Evolutionary conservation across 2,113 vertebrate genomes (phyloP).

Genomic region (Capra hircus): DNA sequence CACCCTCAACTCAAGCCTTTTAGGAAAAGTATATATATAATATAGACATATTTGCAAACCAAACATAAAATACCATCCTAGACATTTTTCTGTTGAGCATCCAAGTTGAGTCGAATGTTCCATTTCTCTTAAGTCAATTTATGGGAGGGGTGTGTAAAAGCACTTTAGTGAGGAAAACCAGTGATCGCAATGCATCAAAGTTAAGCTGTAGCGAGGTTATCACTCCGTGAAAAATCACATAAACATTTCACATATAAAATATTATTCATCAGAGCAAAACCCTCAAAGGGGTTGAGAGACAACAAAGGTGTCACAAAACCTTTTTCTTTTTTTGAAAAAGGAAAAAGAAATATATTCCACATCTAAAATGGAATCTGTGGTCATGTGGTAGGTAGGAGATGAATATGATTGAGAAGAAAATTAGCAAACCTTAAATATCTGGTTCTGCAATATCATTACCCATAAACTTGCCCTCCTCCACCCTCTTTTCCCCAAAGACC

Average conservation of each 20-base stretch:
- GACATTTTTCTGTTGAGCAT: conserved; percentile 68
- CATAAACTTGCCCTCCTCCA: conserved; percentile 95
- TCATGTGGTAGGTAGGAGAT: conserved; percentile 79
- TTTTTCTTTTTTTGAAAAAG: conserved; percentile 69
- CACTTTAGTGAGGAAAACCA: conserved; percentile 80
- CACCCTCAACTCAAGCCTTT: conserved; percentile 56
- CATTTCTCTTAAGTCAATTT: conserved; percentile 86
- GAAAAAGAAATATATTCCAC: conserved; percentile 73
- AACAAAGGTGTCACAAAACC: conserved; percentile 83
- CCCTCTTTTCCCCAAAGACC: conserved; percentile 89
- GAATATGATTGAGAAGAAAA: conserved; percentile 90
- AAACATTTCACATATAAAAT: conserved; percentile 87
- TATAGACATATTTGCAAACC: conserved; percentile 53
- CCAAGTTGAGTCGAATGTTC: conserved; percentile 80
- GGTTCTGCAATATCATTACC: conserved; percentile 97
- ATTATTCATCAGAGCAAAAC: conserved; percentile 86
- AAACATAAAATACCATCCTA: conserved; percentile 77
- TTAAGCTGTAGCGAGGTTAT: conserved; percentile 79
- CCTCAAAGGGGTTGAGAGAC: conserved; percentile 79
- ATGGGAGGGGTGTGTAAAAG: conserved; percentile 84
- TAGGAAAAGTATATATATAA: conserved; percentile 59
- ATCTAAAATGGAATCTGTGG: conserved; percentile 84
- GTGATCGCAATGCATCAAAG: conserved; percentile 85
- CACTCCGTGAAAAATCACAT: conserved; percentile 86
- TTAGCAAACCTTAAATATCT: conserved; percentile 95